Conservation (phyloP, 2,113 vertebrate genomes). For the Protobothrops flavoviridis region DNA sequence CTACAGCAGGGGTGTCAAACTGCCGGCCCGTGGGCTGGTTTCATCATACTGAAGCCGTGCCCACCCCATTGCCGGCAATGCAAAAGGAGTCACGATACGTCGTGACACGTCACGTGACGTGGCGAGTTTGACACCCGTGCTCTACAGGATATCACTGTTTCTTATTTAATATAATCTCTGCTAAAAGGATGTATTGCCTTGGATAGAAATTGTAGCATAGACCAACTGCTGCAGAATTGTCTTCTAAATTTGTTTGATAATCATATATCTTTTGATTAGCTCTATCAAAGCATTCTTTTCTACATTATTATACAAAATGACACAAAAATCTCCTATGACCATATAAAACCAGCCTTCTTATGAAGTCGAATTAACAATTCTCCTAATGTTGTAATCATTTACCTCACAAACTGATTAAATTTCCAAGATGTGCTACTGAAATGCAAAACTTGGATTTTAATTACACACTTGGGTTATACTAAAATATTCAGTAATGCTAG, state of each 20-base stretch:
- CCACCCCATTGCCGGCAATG: no score
- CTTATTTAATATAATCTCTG: background rate
- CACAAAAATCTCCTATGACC: background rate
- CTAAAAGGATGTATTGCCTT: background rate
- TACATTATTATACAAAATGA: background rate
- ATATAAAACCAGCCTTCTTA: background rate
- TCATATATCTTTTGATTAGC: background rate
- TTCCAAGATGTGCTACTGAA: background rate
- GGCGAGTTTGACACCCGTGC: no score
- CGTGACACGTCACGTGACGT: no score
- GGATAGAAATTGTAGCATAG: background rate
- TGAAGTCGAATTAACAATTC: background rate
- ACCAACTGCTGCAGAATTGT: background rate
- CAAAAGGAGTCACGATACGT: no score
- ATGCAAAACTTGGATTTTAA: conserved; percentile 12
- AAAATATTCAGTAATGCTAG: background rate
- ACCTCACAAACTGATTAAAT: background rate
- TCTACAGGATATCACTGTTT: background rate
- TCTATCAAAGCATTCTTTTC: conserved; percentile 14
- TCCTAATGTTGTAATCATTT: conserved; percentile 15
- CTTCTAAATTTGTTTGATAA: background rate
- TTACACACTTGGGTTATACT: background rate
- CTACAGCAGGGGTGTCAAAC: background rate
- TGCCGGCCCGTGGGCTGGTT: no score
- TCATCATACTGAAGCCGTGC: no score